Conservation (phyloP, 30 jellyfish, hydroid and myxozoan species). For the Phacellophora camtschatica region DNA sequence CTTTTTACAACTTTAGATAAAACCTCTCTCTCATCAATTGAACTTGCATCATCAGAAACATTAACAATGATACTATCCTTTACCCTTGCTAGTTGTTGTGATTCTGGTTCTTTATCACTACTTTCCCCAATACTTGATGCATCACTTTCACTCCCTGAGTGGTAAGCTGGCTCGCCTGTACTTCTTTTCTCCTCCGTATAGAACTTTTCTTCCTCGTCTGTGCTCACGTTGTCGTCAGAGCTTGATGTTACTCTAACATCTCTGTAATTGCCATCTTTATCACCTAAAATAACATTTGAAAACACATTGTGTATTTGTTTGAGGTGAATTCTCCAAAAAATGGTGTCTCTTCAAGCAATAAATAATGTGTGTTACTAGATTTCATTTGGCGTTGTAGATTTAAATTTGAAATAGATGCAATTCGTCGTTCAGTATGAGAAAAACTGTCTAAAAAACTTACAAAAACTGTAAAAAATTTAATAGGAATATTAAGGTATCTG, state of each 20-base stretch:
- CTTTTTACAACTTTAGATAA: not conserved
- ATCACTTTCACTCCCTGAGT: slow-evolving; percentile 18
- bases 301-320: too few species aligned
- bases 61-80: not conserved
- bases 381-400: too few species aligned
- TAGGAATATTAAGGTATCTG: too few species aligned
- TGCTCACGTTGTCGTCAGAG: slow-evolving; percentile 34
- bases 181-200: not conserved
- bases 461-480: too few species aligned
- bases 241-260: slow-evolving; percentile 26
- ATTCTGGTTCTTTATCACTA: not conserved
- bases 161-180: not conserved
- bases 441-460: too few species aligned
- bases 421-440: too few species aligned
- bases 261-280: slow-evolving; percentile 1
- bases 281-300: too few species aligned
- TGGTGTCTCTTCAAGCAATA: too few species aligned
- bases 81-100: not conserved
- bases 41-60: slow-evolving; percentile 25
- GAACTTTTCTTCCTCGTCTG: slow-evolving; percentile 15
- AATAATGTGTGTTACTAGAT: too few species aligned
- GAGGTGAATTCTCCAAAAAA: too few species aligned
- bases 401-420: too few species aligned
- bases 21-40: not conserved
- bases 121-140: not conserved